phyloP scores from a whole-genome alignment of 64 coral and sea anemone species.

The Pocillopora verrucosa region DNA sequence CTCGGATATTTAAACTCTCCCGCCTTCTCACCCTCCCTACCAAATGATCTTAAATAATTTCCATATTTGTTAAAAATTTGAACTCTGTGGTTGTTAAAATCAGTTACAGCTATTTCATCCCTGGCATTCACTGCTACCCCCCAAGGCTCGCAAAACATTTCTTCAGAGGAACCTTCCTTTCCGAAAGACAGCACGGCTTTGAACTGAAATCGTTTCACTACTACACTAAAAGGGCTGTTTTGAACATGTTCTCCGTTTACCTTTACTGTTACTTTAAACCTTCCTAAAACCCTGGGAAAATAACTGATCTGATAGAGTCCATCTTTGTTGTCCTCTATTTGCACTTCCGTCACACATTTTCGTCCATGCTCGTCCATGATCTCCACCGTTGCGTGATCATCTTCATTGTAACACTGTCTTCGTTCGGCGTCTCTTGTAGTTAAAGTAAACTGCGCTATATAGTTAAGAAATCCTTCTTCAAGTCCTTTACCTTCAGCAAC shows the following conservation, averaged over 20 bases:
- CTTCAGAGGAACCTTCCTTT: not conserved
- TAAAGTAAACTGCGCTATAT: not conserved
- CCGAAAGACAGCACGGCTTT: constrained; percentile 30
- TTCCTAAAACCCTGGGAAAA: constrained; percentile 22
- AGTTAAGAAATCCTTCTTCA: not conserved
- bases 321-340: constrained; percentile 32
- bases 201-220: constrained; percentile 27
- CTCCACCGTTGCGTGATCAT: not conserved
- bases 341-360: not conserved
- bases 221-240: constrained; percentile 17
- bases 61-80: constrained; percentile 56
- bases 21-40: not conserved
- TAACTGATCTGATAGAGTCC: constrained; percentile 30
- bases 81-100: constrained; percentile 49
- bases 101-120: constrained; percentile 31
- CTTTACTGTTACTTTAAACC: not conserved
- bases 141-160: constrained; percentile 10
- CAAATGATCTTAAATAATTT: constrained; percentile 42
- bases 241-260: constrained; percentile 34
- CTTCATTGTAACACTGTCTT: not conserved
- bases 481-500: not conserved
- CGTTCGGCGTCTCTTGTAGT: not conserved
- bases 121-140: constrained; percentile 5
- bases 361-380: not conserved
- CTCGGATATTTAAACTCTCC: constrained; percentile 7